Base-by-base conservation (phyloP, 2,888 invertebrate genomes). In the Andrena minutula region DNA sequence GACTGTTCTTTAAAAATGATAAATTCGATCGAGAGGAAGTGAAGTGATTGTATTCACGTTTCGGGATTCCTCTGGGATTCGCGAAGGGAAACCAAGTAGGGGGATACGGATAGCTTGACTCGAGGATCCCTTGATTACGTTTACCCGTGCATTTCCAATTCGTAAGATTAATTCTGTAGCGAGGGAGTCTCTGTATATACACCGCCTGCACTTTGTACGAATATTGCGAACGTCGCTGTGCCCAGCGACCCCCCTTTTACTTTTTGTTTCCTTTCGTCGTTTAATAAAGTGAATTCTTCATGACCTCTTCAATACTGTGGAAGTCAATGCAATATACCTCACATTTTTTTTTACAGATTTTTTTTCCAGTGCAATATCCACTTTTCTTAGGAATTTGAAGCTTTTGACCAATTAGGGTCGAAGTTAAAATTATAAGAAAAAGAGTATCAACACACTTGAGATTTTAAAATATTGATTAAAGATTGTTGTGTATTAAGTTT, bases 131-230 rank as follows among this genome's bases (percentile, higher is more conserved):
- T 82, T 72, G 74, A 75, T 82, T 84, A 84, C 77, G 84, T 82
- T 86, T 78, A 71, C 64, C 35, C 79, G 61, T 79, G 77, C 71
- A 82, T 83, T 86, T 86, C 78, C 88, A 30, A 85, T 80, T 84
- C 76, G 69, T 84, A 75, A 75, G 41, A 30, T 83, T 82, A 75
- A 61, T 77, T 73, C 20, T 70, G 35, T 80, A 82, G 70, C 63
- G 71, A 64, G 72, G 71, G 53, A 30, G 68, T 74, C 60, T 86
- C 68, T 87, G 88, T 86, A 84, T 75, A 84, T 86, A 88, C 82
- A 86, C 82, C 79, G 77, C 79, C 88, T 84, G 82, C 78, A 86
- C 84, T 88, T 82, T 75, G 76, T 86, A 86, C 77, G 81, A 83
- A 79, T 88, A 83, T 75, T 82, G 73, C 76, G 72, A 81, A 56